Conservation (phyloP, 2,113 vertebrate species). For the Opisthocomus hoazin region DNA sequence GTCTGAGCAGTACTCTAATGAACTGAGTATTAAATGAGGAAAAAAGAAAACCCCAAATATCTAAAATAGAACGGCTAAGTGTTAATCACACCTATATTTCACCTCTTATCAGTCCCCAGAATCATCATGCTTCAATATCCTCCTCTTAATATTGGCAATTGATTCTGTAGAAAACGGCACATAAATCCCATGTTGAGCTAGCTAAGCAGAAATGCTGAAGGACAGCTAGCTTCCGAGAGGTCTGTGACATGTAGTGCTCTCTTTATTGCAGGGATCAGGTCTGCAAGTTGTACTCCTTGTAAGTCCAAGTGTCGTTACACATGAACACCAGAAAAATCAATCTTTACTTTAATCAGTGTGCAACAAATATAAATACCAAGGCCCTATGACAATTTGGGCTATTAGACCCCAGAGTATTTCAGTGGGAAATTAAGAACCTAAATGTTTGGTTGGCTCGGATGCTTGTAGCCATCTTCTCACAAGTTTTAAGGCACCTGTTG, state of each 20-base stretch:
- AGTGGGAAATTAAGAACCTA: not conserved
- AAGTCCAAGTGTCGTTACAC: not conserved
- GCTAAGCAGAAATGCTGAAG: not conserved
- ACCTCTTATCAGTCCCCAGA: not conserved
- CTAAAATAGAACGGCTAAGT: not conserved
- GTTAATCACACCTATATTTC: not conserved
- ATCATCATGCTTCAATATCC: not conserved
- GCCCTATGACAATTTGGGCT: not conserved
- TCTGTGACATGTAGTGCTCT: not conserved
- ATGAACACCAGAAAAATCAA: not conserved
- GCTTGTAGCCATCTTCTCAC: not conserved
- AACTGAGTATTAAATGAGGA: not conserved
- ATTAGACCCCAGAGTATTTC: not conserved
- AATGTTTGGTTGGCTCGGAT: not conserved
- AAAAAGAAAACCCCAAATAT: not conserved
- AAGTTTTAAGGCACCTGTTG: not conserved
- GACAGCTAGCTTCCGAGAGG: not conserved
- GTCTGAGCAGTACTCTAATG: not conserved
- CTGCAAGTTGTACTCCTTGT: fast-evolving
- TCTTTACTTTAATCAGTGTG: not conserved
- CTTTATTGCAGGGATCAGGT: not conserved
- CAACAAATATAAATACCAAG: not conserved
- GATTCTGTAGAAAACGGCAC: not conserved
- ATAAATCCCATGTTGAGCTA: not conserved
- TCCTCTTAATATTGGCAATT: not conserved